Evolutionary conservation across 2,888 invertebrate genomes (phyloP).

Genomic region (Monoplex corrugatus): DNA sequence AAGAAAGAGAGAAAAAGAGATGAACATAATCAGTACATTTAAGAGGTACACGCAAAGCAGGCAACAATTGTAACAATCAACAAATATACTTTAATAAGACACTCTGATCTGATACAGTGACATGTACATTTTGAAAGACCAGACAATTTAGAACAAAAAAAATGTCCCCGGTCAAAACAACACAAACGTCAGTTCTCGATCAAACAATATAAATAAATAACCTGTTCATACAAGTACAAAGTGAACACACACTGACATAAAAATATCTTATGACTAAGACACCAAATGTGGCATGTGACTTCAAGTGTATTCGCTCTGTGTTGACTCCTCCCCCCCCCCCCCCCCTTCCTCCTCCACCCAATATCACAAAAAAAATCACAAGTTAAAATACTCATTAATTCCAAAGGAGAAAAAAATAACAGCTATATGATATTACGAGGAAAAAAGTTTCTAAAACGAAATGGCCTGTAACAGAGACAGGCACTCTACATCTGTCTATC

Average conservation of each 20-base stretch:
- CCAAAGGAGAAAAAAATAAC: no score
- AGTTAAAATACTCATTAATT: no score
- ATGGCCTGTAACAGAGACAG: no score
- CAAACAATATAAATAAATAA: neutral
- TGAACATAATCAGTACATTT: neutral
- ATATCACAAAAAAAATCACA: no score
- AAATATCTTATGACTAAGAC: neutral
- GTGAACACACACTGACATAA: neutral
- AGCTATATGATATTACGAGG: no score
- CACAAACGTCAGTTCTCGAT: neutral
- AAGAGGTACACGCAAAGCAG: no score
- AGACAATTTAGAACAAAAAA: neutral
- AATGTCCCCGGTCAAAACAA: neutral
- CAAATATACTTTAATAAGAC: conserved; percentile 16
- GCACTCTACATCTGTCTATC: no score
- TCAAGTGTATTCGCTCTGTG: no score
- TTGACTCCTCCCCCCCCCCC: no score
- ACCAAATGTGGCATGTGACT: neutral
- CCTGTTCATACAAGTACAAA: neutral
- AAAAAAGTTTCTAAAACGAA: no score
- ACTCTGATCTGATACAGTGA: neutral
- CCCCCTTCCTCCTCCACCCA: no score
- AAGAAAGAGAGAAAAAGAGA: neutral
- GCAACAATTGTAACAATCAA: conserved; percentile 8
- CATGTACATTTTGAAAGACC: conserved; percentile 17